phyloP scores from a whole-genome alignment of 2,113 vertebrate genomes.

The Xyliphius kryptos region DNA sequence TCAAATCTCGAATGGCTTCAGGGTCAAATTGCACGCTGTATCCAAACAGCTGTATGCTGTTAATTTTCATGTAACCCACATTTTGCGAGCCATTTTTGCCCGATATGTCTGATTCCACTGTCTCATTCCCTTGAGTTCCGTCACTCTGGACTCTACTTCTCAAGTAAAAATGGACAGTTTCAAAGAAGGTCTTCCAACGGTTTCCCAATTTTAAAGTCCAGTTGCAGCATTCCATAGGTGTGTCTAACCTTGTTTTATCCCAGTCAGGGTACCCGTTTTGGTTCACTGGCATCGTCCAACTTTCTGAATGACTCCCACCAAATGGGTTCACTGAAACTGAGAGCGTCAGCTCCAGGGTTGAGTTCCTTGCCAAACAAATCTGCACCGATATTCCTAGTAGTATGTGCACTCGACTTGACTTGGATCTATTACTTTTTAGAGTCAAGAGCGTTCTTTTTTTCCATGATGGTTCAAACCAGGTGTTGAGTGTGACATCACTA shows the following conservation, averaged over 20 bases:
- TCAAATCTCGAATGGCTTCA: constrained; percentile 91
- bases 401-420: constrained; percentile 84
- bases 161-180: constrained; percentile 95
- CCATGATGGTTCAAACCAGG: constrained; percentile 96
- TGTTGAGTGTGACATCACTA: constrained; percentile 87
- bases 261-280: constrained; percentile 89
- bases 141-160: constrained; percentile 81
- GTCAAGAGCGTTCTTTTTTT: constrained; percentile 94
- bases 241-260: constrained; percentile 86
- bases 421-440: constrained; percentile 94
- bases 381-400: constrained; percentile 85
- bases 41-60: constrained; percentile 89
- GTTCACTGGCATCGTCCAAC: constrained; percentile 91
- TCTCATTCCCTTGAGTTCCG: constrained; percentile 68
- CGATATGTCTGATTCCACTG: constrained; percentile 71
- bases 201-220: constrained; percentile 93
- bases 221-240: constrained; percentile 89
- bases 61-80: constrained; percentile 92
- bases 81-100: constrained; percentile 79
- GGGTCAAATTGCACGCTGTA: constrained; percentile 96
- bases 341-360: constrained; percentile 86
- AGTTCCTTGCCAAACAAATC: constrained; percentile 94
- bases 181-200: constrained; percentile 97
- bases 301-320: constrained; percentile 94
- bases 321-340: constrained; percentile 96